Evolutionary conservation across 2,113 vertebrate species (phyloP).

Genomic region (Smithornis capensis): DNA sequence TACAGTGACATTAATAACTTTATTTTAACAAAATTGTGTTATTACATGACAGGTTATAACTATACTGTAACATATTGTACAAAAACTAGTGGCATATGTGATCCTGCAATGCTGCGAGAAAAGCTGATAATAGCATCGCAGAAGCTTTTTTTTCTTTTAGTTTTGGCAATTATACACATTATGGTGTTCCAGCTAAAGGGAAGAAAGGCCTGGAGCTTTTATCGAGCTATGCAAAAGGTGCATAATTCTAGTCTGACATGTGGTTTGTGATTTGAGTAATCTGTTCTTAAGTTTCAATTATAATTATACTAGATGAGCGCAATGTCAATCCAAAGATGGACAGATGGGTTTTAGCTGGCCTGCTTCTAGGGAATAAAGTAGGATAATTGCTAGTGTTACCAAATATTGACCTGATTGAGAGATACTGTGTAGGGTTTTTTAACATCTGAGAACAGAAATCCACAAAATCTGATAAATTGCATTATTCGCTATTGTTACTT

Average conservation of each 20-base stretch:
- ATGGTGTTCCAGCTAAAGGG: background rate
- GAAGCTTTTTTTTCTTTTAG: conserved; percentile 35
- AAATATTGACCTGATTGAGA: conserved; percentile 47
- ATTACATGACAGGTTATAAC: background rate
- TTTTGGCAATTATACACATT: conserved; percentile 30
- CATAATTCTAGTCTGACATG: background rate
- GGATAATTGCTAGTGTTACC: conserved; percentile 36
- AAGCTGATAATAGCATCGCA: conserved; percentile 36
- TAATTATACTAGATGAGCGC: conserved; percentile 51
- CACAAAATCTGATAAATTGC: background rate
- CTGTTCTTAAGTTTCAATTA: conserved; percentile 52
- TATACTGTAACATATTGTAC: background rate
- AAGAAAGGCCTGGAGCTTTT: background rate
- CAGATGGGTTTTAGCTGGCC: conserved; percentile 52
- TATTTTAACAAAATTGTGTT: background rate
- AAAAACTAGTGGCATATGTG: background rate
- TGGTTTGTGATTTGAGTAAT: conserved; percentile 52
- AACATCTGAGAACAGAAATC: background rate
- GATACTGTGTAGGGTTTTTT: background rate
- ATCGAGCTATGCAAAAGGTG: background rate
- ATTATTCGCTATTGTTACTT: background rate
- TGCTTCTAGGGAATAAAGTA: conserved; percentile 34
- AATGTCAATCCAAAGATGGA: conserved; percentile 15
- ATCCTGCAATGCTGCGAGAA: background rate
- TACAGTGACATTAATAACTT: background rate